Conservation (phyloP, 2,113 vertebrate genomes). For the Chaetodon trifascialis region DNA sequence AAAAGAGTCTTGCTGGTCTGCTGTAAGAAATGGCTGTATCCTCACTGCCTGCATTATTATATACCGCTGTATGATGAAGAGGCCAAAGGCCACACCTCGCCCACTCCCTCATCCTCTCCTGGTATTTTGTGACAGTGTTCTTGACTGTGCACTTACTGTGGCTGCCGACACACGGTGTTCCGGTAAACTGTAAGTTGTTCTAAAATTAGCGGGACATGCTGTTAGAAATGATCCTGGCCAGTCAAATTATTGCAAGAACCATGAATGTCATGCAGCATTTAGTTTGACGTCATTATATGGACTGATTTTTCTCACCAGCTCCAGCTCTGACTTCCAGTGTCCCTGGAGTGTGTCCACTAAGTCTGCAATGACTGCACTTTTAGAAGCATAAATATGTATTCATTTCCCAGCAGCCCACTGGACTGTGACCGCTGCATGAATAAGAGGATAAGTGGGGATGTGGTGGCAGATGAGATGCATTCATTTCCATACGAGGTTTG, state of each 20-base stretch:
- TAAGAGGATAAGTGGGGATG: conserved; percentile 61
- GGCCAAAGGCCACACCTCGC: background rate
- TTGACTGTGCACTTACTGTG: background rate
- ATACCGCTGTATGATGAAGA: background rate
- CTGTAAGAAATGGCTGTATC: too few species aligned
- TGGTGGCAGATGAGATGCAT: conserved; percentile 59
- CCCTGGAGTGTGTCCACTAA: conserved; percentile 43
- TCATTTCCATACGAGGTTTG: conserved; percentile 55
- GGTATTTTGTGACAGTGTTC: background rate
- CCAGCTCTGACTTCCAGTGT: background rate
- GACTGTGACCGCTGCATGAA: conserved; percentile 63
- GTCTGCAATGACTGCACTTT: conserved; percentile 61
- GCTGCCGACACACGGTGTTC: background rate
- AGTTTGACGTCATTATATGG: background rate
- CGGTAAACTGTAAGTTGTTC: background rate
- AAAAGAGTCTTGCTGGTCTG: too few species aligned
- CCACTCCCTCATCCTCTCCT: background rate
- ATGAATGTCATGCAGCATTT: background rate
- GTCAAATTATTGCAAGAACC: background rate
- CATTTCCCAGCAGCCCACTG: conserved; percentile 48
- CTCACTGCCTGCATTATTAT: background rate
- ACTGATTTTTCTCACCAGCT: background rate
- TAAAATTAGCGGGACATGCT: background rate
- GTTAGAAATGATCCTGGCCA: background rate
- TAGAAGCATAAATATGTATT: conserved; percentile 66